Evolutionary conservation across 2,888 invertebrate genomes (phyloP).

Genomic region (Ichneumoninae sp.): DNA sequence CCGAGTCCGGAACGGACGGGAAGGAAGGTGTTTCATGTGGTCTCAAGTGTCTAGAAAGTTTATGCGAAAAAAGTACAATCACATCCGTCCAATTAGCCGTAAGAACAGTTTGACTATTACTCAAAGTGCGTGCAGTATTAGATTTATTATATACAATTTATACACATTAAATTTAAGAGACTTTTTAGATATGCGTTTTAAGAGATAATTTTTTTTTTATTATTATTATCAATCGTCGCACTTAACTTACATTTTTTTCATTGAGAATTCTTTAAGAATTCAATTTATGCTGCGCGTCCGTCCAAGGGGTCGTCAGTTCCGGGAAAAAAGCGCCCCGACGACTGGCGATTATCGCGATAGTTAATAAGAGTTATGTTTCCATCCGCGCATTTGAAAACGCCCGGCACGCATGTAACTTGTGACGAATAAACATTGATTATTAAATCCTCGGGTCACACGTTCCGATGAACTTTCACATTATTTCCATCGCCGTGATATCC

Average conservation of each 20-base stretch:
- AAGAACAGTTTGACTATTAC: conserved; percentile 14
- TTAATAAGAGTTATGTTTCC: conserved; percentile 57
- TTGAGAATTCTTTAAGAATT: conserved; percentile 53
- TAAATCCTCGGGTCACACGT: conserved; percentile 52
- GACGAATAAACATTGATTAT: conserved; percentile 59
- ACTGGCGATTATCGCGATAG: conserved; percentile 45
- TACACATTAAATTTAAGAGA: conserved; percentile 6
- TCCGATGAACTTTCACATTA: conserved; percentile 59
- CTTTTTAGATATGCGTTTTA: conserved; percentile 14
- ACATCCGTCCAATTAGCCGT: conserved; percentile 52
- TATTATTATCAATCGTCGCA: conserved; percentile 10
- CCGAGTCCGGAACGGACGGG: neutral
- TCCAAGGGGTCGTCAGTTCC: conserved; percentile 61
- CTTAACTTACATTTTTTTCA: conserved; percentile 25
- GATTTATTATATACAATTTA: conserved; percentile 24
- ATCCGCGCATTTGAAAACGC: conserved; percentile 12
- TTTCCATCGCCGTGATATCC: conserved; percentile 39
- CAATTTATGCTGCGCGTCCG: conserved; percentile 45
- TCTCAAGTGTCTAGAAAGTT: neutral
- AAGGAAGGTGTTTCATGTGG: neutral
- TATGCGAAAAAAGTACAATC: conserved; percentile 48
- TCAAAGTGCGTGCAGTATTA: conserved; percentile 43
- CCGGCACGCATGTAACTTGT: conserved; percentile 44
- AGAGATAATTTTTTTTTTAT: conserved; percentile 18
- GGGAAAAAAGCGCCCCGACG: conserved; percentile 33